Evolutionary conservation across 2,888 invertebrate species (phyloP).

Genomic region (Beris chalybata): DNA sequence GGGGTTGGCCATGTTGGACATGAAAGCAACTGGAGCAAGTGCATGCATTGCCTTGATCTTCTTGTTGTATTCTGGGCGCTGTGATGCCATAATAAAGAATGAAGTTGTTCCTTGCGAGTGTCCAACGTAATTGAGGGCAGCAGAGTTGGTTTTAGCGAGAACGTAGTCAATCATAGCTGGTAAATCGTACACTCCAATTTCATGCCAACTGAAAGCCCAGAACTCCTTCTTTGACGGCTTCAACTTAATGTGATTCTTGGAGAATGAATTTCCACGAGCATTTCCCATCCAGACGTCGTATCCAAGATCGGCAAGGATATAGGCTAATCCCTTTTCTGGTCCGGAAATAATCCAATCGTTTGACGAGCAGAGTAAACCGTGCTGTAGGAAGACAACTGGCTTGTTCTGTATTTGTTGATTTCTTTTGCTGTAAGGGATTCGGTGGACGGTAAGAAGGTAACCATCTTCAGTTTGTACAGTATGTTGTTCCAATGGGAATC

Average conservation of each 20-base stretch:
- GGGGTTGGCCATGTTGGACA: constrained; percentile 59
- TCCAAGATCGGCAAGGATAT: constrained; percentile 65
- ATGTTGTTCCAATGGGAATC: constrained; percentile 7
- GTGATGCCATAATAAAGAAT: constrained; percentile 64
- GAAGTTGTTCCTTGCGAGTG: constrained; percentile 56
- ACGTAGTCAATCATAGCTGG: constrained; percentile 79
- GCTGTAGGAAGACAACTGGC: constrained; percentile 63
- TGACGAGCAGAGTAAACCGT: constrained; percentile 73
- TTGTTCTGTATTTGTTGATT: neutral
- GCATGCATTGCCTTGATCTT: constrained; percentile 66
- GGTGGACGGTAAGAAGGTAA: constrained; percentile 3
- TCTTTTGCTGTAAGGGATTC: neutral
- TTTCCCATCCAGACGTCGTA: constrained; percentile 84
- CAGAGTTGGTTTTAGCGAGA: constrained; percentile 55
- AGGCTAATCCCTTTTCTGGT: constrained; percentile 60
- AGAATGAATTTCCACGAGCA: constrained; percentile 70
- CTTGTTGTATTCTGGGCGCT: constrained; percentile 62
- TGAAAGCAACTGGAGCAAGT: constrained; percentile 71
- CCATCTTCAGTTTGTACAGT: constrained; percentile 12
- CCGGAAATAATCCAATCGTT: constrained; percentile 74
- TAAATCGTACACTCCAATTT: constrained; percentile 74
- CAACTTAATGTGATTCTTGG: constrained; percentile 57
- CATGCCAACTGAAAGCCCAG: constrained; percentile 71
- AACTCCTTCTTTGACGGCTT: constrained; percentile 61
- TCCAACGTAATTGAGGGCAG: constrained; percentile 63